Percentiles rank a stretch among this genome's conserved stretches.
phyloP scores from a whole-genome alignment of 2,113 vertebrate species.

The Actenoides hombroni region DNA sequence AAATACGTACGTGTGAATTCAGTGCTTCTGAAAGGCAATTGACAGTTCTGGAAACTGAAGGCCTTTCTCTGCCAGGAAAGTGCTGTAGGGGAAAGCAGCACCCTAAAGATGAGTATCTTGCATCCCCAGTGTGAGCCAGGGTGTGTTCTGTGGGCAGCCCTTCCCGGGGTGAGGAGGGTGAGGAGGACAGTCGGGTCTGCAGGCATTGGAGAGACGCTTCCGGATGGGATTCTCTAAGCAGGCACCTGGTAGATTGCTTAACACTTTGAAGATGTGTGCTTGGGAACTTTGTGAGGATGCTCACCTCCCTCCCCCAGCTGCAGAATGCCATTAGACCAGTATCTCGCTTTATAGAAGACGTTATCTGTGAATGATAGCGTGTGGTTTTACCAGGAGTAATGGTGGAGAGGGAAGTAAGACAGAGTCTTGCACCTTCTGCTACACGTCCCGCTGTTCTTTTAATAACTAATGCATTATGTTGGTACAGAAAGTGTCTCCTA shows the following conservation, averaged over 20 bases:
- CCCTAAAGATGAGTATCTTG: fast-evolving
- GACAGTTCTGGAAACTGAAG: constrained; percentile 8
- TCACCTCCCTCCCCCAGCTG: fast-evolving
- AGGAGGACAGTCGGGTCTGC: not conserved
- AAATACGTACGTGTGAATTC: not conserved
- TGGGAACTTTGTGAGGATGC: not conserved
- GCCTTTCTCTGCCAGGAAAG: not conserved
- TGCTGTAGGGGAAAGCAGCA: not conserved
- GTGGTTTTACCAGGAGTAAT: not conserved
- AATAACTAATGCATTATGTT: not conserved
- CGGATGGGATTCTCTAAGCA: not conserved
- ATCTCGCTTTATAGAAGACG: fast-evolving
- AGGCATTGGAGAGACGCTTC: fast-evolving
- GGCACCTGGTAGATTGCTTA: fast-evolving
- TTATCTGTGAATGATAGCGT: not conserved
- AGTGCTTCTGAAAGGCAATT: not conserved
- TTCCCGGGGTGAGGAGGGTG: no score
- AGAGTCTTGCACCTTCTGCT: not conserved
- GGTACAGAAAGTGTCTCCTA: not conserved
- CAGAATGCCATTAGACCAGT: not conserved
- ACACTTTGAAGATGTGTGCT: fast-evolving
- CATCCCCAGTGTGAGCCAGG: fast-evolving
- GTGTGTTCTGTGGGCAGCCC: not conserved
- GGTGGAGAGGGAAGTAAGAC: not conserved
- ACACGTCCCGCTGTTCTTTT: not conserved